Conservation (phyloP, 23 tunicate species). For the Ascidia mentula region DNA sequence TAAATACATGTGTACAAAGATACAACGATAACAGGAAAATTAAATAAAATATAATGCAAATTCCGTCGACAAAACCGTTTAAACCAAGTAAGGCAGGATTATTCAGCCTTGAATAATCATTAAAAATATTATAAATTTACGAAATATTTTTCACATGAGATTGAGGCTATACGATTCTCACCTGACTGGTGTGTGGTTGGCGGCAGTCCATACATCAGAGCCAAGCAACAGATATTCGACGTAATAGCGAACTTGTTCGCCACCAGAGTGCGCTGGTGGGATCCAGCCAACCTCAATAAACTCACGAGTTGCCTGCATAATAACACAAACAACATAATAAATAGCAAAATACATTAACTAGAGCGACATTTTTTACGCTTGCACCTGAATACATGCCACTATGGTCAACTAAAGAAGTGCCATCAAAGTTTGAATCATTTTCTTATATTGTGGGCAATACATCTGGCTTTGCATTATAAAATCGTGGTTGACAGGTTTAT, state of each 20-base stretch:
- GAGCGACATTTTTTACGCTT: too few relatives aligned
- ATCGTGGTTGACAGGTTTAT: too few relatives aligned
- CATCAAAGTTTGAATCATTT: too few relatives aligned
- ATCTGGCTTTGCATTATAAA: too few relatives aligned
- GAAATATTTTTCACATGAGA: not conserved
- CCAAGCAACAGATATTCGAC: slow-evolving; percentile 65
- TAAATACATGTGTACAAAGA: too few relatives aligned
- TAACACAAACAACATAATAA: not conserved
- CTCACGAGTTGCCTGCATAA: slow-evolving; percentile 79
- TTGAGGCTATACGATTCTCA: not conserved
- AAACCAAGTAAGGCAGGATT: not conserved
- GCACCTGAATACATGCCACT: too few relatives aligned
- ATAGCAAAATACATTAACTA: too few relatives aligned
- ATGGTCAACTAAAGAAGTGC: too few relatives aligned
- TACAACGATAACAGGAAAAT: too few relatives aligned
- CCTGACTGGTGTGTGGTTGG: slow-evolving; percentile 80
- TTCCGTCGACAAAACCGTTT: not conserved
- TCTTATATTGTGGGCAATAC: too few relatives aligned
- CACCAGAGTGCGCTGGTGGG: slow-evolving; percentile 82
- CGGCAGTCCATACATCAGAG: slow-evolving; percentile 49
- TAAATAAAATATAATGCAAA: too few relatives aligned
- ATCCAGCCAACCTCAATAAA: slow-evolving; percentile 87
- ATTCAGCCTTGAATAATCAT: not conserved
- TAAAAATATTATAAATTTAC: not conserved
- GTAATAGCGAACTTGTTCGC: slow-evolving; percentile 59